These are phyloP conservation scores for Colletes latitarsis DNA, from an alignment of 1,140 invertebrate species.

Conservation along the genomic window DNA sequence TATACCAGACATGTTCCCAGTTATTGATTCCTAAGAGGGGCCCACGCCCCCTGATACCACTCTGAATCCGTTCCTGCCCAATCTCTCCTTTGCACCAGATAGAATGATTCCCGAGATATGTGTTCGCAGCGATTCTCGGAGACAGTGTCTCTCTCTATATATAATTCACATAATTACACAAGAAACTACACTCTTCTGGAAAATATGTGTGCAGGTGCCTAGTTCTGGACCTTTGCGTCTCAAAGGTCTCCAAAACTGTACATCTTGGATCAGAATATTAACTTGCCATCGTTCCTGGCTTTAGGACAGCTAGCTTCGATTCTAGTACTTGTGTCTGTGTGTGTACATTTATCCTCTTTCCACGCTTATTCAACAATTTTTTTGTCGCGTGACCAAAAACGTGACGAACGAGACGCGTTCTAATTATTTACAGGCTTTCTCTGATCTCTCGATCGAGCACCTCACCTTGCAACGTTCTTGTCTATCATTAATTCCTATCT, in stretches of 20 bases:
- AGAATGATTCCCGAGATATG: slow-evolving; percentile 65
- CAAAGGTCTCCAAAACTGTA: slow-evolving; percentile 21
- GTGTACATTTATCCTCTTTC: slow-evolving; percentile 17
- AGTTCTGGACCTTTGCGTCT: not conserved
- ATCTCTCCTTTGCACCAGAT: slow-evolving; percentile 12
- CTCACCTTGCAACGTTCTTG: not conserved
- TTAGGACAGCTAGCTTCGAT: slow-evolving; percentile 14
- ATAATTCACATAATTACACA: slow-evolving; percentile 53
- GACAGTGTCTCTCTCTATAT: slow-evolving; percentile 46
- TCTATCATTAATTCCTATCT: not conserved
- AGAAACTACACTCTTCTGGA: slow-evolving; percentile 50
- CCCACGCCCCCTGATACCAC: not conserved
- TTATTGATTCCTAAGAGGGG: not conserved
- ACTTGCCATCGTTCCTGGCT: not conserved
- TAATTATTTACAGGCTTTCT: slow-evolving; percentile 53
- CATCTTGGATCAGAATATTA: slow-evolving; percentile 15
- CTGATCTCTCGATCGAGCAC: not conserved
- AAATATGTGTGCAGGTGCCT: slow-evolving; percentile 33
- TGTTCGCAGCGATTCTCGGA: slow-evolving; percentile 55
- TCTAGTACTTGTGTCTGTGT: slow-evolving; percentile 31
- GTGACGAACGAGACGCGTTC: slow-evolving; percentile 30
- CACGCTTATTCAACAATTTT: not conserved
- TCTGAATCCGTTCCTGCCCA: not conserved
- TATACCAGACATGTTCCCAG: not conserved
- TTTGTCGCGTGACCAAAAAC: slow-evolving; percentile 20